Percentiles rank a stretch among this genome's conserved stretches.
Conservation (phyloP, 2,888 invertebrate species). For the Biston betularia region DNA sequence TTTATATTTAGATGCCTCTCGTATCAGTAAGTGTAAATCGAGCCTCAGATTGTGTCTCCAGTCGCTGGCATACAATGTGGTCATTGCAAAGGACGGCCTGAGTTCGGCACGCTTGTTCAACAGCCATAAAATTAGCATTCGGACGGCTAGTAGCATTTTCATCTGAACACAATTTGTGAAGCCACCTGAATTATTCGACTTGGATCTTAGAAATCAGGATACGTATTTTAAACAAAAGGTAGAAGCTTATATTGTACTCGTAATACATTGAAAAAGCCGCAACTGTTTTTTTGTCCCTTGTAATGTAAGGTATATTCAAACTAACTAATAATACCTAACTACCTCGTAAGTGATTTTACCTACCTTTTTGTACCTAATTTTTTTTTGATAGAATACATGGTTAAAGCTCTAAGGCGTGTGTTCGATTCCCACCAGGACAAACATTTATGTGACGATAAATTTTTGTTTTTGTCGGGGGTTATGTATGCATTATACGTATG, state of each 20-base stretch:
- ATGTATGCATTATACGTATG: too few species aligned
- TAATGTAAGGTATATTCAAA: too few species aligned
- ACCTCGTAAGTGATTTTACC: too few species aligned
- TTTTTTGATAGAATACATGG: too few species aligned
- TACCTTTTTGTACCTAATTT: too few species aligned
- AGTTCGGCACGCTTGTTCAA: conserved; percentile 84
- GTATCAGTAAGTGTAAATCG: background rate
- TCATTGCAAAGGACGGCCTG: conserved; percentile 79
- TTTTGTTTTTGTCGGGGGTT: too few species aligned
- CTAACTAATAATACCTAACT: too few species aligned
- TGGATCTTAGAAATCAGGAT: conserved; percentile 68
- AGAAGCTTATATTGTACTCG: conserved; percentile 10
- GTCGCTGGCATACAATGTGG: conserved; percentile 23
- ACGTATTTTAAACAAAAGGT: conserved; percentile 49
- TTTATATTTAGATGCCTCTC: background rate
- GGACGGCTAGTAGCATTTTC: conserved; percentile 81
- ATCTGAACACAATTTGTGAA: conserved; percentile 73
- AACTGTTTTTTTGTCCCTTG: too few species aligned
- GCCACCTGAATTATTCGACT: conserved; percentile 81
- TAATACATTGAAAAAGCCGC: background rate
- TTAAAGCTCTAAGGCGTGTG: too few species aligned
- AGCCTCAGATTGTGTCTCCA: background rate
- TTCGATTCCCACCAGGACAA: too few species aligned
- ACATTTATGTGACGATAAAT: too few species aligned
- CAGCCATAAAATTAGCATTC: conserved; percentile 87